Base-by-base conservation (phyloP, 1,140 invertebrate genomes). In the Frieseomelitta varia region DNA sequence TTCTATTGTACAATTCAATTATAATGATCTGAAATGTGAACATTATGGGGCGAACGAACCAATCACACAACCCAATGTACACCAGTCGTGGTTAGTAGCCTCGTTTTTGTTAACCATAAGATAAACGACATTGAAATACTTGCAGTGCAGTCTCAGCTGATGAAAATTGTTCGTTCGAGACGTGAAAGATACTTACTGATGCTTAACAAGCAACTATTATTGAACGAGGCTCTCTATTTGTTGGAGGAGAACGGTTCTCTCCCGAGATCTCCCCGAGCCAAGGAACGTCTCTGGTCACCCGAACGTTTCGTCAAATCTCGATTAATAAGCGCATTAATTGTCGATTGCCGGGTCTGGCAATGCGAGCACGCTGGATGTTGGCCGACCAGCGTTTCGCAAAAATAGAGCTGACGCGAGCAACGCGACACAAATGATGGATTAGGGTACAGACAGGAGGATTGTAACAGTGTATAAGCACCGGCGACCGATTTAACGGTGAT, bases 321-420 rank as follows among this genome's bases (percentile, higher is more conserved):
- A 84, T 79, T 79, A 79, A 84, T 84, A 73, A 74, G 27, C 55
- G 19, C 75, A 61, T 61, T 86, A 90, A 91, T 90, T 81, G 79
- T 78, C 56, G 76, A 72, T 69, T 47, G 39, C 78, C 72, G 84
- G 4, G 47, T 81, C 83, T 91, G 87, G 86, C 85, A 90, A 47
- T 61, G 71, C 34, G 56, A 74, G 74, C 56, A 87, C 74, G 69
- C 84, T 86, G 81, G 91, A 89, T 92, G 91, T 92, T 93, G 88
- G 89, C 90, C 78, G 88, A 90, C 79, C 88, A 86, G 92, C 90
- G 91, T 91, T 91, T 89, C 90, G 86, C 89, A 88, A 93, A 92
- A 94, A 93, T 94, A 93, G 90, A 91, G 86, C 89, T 92, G 90
- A 91, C 81, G 55, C 71, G 21, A 17, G n/a, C 6, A 27, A 56